Evolutionary conservation across 2,797 vertebrate genomes (phyloP).

Genomic region (Eulemur mongoz): DNA sequence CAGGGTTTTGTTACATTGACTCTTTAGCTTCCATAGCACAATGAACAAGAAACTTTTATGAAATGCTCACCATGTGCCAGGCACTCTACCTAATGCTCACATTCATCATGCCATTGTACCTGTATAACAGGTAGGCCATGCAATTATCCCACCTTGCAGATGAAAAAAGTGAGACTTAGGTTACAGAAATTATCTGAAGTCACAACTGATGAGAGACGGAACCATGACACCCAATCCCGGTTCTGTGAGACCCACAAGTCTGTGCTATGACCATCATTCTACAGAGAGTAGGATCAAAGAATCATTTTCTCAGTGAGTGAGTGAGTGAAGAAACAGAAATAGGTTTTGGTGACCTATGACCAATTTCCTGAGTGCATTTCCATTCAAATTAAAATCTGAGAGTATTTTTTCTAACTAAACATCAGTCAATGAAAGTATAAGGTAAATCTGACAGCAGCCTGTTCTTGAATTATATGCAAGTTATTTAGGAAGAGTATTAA

Average conservation of each 20-base stretch:
- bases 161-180: background rate
- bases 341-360: background rate
- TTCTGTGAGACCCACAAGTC: background rate
- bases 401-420: background rate
- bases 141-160: background rate
- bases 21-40: background rate
- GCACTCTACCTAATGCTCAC: background rate
- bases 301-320: background rate
- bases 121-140: background rate
- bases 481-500: background rate
- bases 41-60: background rate
- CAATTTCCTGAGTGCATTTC: background rate
- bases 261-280: background rate
- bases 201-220: background rate
- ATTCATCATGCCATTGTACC: too few species aligned
- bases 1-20: background rate
- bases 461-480: background rate
- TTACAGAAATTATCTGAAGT: background rate
- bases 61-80: background rate
- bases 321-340: background rate
- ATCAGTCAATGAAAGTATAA: background rate
- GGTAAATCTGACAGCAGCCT: background rate
- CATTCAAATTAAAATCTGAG: constrained; percentile 1
- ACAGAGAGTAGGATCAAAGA: background rate
- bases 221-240: background rate